Evolutionary conservation across 2,797 vertebrate species (phyloP), one percentile per base, ranked within the genome.

Genomic region (Lycodopsis pacificus): DNA sequence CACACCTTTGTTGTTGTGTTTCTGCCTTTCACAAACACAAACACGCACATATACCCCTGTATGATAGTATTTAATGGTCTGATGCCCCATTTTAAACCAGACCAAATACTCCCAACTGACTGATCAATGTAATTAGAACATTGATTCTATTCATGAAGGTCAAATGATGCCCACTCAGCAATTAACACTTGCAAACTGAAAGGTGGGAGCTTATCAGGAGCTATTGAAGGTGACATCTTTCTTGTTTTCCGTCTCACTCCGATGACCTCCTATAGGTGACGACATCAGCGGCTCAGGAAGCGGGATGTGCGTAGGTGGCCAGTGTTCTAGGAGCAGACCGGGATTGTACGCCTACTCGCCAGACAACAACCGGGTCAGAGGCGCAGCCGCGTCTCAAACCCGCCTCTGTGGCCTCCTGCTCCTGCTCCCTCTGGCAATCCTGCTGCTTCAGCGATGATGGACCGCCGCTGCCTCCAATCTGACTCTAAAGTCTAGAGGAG

Each of bases 261-360:
- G 1, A 5, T 54, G 12, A 15, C 25, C 27, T 48, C 57, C 49
- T 42, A 27, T 19, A 94, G 94, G 94, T 70, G 94, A 94, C 2
- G 94, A 94, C 71, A 91, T 93, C 79, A 93, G 94, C 20, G 94
- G 94, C 46, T 94, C 94, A n/a, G 94, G 94, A 40, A 94, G 94
- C 2, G 94, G 93, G 4, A 92, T 90, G 91, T 94, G 94, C 25
- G 40, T 67, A 0, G 75, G 91, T 0, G 87, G 86, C 11, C 89
- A 88, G 32, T 94, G 94, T 70, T 4, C 79, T 27, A 88, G 83
- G 20, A 85, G 32, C 84, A 79, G 88, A 58, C 91, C 91, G 0
- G 91, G 88, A 40, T 13, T 88, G 63, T 93, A 92, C 27, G 74
- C 88, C 58, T 88, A 80, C 78, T 0, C 91, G 0, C 92, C 89